Base-by-base conservation (phyloP, 2,797 vertebrate species). In the Bradypus variegatus region DNA sequence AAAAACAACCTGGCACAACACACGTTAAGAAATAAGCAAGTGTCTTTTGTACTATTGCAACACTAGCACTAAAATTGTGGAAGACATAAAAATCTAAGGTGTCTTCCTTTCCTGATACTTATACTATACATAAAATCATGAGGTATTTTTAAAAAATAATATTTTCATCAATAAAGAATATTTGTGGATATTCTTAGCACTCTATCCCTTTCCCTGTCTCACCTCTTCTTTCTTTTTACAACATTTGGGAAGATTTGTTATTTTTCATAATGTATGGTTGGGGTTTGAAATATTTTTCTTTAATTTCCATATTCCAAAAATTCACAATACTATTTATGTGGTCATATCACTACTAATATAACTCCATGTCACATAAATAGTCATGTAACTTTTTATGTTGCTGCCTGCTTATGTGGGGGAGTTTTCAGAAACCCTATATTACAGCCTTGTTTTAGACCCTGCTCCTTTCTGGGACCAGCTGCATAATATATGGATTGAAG, bases 241-340 rank as follows among this genome's bases (percentile, higher is more conserved):
- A 88, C 69, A 88, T 93, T 58, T 83, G 69, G 96, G 81, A 84
- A 94, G 95, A 95, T 97, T 96, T 97, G 95, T 94, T 91, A 92
- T 95, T 96, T 97, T 96, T 96, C 94, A 92, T 96, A 97, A 97
- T 95, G 95, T 91, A 96, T 93, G 72, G 92, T 96, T 96, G 95
- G 83, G 96, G 88, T 95, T 95, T 95, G 96, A 96, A 96, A 97
- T 94, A 96, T 97, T 97, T 97, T 96, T 96, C 96, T 97, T 96
- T 92, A 88, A 97, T 97, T 96, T 97, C 94, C 97, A 96, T 97
- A 96, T 96, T 97, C 94, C 96, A 90, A 95, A 97, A 97, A 96
- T 91, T 95, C 90, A 95, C 96, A 95, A 96, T 94, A 86, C 79
- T 97, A 97, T 97, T 97, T 96, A 97, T 96, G 95, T 94, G 95